phyloP scores from a whole-genome alignment of 1,140 invertebrate genomes.

The Pantala flavescens region DNA sequence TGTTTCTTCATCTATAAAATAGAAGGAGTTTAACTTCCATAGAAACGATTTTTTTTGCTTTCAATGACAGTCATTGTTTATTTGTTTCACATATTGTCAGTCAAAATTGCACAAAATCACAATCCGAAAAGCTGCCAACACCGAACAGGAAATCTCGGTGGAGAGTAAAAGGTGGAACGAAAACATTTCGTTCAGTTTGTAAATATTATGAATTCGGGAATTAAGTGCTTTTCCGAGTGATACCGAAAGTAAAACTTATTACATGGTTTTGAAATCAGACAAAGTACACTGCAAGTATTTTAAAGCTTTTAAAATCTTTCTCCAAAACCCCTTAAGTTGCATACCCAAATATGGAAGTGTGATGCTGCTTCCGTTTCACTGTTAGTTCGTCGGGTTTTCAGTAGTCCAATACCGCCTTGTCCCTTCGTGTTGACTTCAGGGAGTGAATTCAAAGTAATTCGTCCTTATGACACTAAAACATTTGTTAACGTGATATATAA shows the following conservation, averaged over 20 bases:
- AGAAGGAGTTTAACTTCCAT: too few species aligned
- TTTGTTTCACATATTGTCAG: too few species aligned
- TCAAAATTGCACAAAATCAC: background rate
- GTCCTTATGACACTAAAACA: slow-evolving; percentile 2
- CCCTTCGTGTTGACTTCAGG: background rate
- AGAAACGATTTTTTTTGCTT: too few species aligned
- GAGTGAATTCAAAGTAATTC: background rate
- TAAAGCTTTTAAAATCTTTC: background rate
- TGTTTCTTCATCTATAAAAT: too few species aligned
- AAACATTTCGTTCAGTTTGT: background rate
- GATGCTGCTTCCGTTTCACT: slow-evolving; percentile 7
- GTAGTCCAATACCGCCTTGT: slow-evolving; percentile 4
- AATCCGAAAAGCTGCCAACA: background rate
- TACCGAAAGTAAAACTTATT: too few species aligned
- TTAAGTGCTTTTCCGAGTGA: background rate
- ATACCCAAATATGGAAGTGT: slow-evolving; percentile 9
- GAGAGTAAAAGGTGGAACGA: background rate
- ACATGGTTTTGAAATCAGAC: too few species aligned
- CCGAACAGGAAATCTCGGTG: background rate
- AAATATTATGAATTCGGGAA: background rate
- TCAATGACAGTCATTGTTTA: too few species aligned
- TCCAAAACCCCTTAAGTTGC: background rate
- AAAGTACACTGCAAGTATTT: background rate
- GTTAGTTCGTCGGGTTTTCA: background rate
- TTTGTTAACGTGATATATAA: background rate